A percentile compares a stretch with the other conserved stretches of the same genome.
Conservation (phyloP, 2,888 invertebrate genomes). For the Tetheella fluctuosa region DNA sequence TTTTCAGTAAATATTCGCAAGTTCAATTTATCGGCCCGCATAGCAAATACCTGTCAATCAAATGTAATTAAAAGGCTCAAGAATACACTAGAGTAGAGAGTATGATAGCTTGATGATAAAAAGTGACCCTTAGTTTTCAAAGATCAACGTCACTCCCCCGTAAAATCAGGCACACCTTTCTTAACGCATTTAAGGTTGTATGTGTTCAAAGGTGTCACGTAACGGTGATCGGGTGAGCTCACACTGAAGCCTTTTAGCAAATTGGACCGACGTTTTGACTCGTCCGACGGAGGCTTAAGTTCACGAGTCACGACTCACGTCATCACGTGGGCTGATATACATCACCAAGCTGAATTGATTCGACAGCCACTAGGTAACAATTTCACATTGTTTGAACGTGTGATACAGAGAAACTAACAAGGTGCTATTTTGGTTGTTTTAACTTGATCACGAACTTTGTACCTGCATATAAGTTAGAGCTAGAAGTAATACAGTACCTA, state of each 20-base stretch:
- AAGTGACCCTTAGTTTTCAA: constrained; percentile 21
- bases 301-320: constrained; percentile 27
- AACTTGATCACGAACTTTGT: background rate
- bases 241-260: constrained; percentile 67
- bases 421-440: background rate
- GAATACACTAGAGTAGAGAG: background rate
- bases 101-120: constrained; percentile 15
- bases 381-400: background rate
- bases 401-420: background rate
- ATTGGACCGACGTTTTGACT: constrained; percentile 61
- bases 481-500: background rate
- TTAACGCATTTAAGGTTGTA: constrained; percentile 42
- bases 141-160: constrained; percentile 29
- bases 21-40: background rate
- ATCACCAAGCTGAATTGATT: constrained; percentile 36
- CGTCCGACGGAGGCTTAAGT: constrained; percentile 28
- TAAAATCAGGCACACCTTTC: constrained; percentile 49
- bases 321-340: constrained; percentile 25
- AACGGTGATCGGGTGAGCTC: constrained; percentile 46
- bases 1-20: background rate
- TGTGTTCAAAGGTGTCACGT: constrained; percentile 54
- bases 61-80: background rate
- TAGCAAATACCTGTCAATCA: background rate
- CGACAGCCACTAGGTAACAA: constrained; percentile 28
- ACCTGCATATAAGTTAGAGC: background rate